phyloP scores from a whole-genome alignment of 2,113 vertebrate genomes.

The Periophthalmodon schlosseri region DNA sequence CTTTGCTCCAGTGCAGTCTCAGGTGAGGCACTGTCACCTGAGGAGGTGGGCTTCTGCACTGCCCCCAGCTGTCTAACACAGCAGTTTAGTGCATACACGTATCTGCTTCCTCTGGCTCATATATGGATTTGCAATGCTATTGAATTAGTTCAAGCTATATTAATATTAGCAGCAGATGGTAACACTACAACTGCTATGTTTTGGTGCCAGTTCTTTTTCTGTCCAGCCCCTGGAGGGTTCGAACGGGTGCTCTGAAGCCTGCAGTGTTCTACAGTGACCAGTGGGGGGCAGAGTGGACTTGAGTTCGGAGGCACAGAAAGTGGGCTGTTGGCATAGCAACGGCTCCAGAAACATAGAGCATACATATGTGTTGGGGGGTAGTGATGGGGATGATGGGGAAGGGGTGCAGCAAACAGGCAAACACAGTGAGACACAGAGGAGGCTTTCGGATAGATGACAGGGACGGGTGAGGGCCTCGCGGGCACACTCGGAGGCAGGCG shows the following conservation, averaged over 20 bases:
- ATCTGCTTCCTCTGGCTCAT: slow-evolving; percentile 27
- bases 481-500: slow-evolving; percentile 76
- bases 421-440: slow-evolving; percentile 71
- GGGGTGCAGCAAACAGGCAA: slow-evolving; percentile 76
- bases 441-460: slow-evolving; percentile 84
- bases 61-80: slow-evolving; percentile 52
- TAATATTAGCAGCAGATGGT: slow-evolving; percentile 51
- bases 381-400: slow-evolving; percentile 32
- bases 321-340: slow-evolving; percentile 85
- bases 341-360: slow-evolving; percentile 74
- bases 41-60: slow-evolving; percentile 47
- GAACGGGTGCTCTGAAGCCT: slow-evolving; percentile 45
- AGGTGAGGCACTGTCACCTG: slow-evolving; percentile 62
- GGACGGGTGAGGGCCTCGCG: slow-evolving; percentile 82
- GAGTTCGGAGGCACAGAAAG: slow-evolving; percentile 70
- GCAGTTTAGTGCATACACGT: slow-evolving; percentile 13
- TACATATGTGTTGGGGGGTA: slow-evolving; percentile 41
- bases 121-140: slow-evolving; percentile 25
- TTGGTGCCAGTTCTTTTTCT: slow-evolving; percentile 49
- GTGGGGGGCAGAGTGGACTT: slow-evolving; percentile 74
- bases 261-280: slow-evolving; percentile 72
- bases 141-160: slow-evolving; percentile 33
- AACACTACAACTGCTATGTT: slow-evolving; percentile 46
- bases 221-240: slow-evolving; percentile 33
- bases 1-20: slow-evolving; percentile 71